These are phyloP conservation scores for Heliothis peltigera DNA, from an alignment of 2,888 invertebrate species.

Conservation along the genomic window DNA sequence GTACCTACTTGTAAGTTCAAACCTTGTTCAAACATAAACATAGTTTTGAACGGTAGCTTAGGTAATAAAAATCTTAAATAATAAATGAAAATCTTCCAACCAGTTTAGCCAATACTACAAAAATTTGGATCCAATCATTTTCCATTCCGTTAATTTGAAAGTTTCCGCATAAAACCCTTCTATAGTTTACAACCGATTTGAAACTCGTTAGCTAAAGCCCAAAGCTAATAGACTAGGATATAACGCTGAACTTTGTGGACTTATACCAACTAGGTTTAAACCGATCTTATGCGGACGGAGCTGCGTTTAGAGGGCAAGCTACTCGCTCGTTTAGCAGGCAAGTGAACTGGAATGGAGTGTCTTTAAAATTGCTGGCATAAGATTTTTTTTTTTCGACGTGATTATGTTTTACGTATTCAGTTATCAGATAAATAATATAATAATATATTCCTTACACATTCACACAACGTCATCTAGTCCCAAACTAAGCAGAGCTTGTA, in stretches of 20 bases:
- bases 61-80: not conserved
- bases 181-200: slow-evolving; percentile 50
- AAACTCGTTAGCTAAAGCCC: slow-evolving; percentile 51
- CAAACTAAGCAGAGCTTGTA: too few species aligned
- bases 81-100: not conserved
- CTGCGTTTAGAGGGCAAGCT: slow-evolving; percentile 33
- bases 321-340: slow-evolving; percentile 16
- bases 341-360: slow-evolving; percentile 4
- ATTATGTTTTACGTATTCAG: too few species aligned
- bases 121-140: not conserved
- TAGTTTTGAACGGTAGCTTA: not conserved
- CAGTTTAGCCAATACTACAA: not conserved
- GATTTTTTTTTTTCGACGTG: not conserved
- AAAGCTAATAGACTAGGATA: slow-evolving; percentile 58
- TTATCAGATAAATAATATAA: too few species aligned
- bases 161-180: not conserved
- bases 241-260: slow-evolving; percentile 57
- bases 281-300: slow-evolving; percentile 47
- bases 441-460: too few species aligned
- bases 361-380: not conserved
- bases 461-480: too few species aligned
- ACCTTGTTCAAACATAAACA: too few species aligned
- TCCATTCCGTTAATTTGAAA: slow-evolving; percentile 9
- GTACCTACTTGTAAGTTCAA: too few species aligned
- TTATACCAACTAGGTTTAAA: slow-evolving; percentile 61